Conservation (phyloP, 1,140 invertebrate genomes). For the Drosophila nebulosa region DNA sequence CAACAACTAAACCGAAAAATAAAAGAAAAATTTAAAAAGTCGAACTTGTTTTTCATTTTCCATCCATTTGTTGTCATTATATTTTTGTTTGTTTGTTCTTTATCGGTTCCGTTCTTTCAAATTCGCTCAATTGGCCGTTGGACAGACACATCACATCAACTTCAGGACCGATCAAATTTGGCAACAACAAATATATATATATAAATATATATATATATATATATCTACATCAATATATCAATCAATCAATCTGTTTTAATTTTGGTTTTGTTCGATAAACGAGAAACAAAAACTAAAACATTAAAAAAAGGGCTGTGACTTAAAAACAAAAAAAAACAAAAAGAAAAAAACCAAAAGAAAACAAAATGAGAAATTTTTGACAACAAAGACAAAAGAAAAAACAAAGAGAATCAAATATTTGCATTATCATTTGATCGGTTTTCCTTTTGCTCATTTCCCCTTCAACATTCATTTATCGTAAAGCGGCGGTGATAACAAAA, state of each 20-base stretch:
- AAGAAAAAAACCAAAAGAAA: conserved; percentile 54
- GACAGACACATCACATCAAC: conserved; percentile 22
- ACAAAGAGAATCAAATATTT: conserved; percentile 65
- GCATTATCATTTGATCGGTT: conserved; percentile 30
- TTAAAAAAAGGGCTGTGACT: conserved; percentile 38
- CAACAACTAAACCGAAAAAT: conserved; percentile 43
- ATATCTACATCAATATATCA: not conserved
- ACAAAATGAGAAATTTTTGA: conserved; percentile 53
- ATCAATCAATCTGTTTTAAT: conserved; percentile 15
- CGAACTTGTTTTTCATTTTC: conserved; percentile 70
- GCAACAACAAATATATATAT: not conserved
- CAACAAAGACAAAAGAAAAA: conserved; percentile 44
- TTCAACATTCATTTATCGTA: conserved; percentile 37
- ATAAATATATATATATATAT: not conserved
- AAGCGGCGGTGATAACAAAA: conserved; percentile 54
- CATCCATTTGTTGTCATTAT: conserved; percentile 28
- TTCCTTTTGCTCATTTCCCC: conserved; percentile 21
- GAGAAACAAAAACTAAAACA: conserved; percentile 17
- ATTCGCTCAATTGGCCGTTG: conserved; percentile 44
- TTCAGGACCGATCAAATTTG: conserved; percentile 15
- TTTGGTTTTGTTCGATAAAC: conserved; percentile 20
- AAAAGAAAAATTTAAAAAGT: conserved; percentile 66
- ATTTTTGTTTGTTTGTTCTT: not conserved
- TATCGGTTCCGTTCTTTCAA: not conserved
- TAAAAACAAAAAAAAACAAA: conserved; percentile 43